A percentile compares a stretch with the other conserved stretches of the same genome.
phyloP scores from a whole-genome alignment of 2,113 vertebrate genomes.

The Irena cyanogastra region DNA sequence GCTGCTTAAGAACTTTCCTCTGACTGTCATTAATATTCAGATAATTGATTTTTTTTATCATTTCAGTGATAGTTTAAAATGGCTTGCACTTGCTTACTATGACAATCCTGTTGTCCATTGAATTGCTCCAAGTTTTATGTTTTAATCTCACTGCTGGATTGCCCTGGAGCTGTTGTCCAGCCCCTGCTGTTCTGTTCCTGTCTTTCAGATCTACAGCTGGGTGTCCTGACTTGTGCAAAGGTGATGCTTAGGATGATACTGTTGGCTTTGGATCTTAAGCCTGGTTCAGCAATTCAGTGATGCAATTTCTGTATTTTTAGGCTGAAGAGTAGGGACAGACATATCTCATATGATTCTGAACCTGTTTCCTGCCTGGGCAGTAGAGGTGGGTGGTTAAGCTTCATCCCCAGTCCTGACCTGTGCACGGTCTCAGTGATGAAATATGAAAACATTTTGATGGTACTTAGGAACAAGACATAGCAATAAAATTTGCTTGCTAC shows the following conservation, averaged over 20 bases:
- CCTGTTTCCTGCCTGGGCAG: background rate
- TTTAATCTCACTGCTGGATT: background rate
- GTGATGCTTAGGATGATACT: background rate
- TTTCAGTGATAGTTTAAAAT: background rate
- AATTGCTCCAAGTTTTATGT: background rate
- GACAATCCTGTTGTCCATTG: background rate
- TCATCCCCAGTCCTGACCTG: background rate
- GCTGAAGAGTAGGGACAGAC: background rate
- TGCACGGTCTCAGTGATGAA: background rate
- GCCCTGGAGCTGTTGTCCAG: background rate
- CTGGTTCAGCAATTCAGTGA: background rate
- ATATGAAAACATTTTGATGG: constrained; percentile 15
- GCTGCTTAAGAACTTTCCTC: background rate
- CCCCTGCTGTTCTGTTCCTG: background rate
- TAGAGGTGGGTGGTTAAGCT: background rate
- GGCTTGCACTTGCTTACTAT: background rate
- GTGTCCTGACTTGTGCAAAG: background rate
- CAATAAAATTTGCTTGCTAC: constrained; percentile 7
- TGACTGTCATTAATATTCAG: background rate
- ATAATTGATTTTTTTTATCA: background rate
- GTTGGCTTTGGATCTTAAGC: background rate
- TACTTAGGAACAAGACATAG: constrained; percentile 29
- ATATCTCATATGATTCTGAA: background rate
- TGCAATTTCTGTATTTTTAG: background rate
- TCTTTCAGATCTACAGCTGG: background rate